These are phyloP conservation scores for Limanda limanda DNA, from an alignment of 2,113 vertebrate species.

Conservation along the genomic window DNA sequence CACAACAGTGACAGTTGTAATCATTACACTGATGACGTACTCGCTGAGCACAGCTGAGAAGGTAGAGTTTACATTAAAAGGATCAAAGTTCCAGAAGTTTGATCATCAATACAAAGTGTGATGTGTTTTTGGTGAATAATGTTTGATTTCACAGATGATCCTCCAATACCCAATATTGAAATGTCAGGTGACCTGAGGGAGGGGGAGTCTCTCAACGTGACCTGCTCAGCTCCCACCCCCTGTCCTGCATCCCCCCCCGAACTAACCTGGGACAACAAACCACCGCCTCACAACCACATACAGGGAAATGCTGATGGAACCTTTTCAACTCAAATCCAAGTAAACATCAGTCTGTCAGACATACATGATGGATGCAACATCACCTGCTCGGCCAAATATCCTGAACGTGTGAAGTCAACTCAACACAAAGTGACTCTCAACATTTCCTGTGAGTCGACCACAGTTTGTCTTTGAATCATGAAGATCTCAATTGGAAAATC, in stretches of 20 bases:
- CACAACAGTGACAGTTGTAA: too few relatives aligned
- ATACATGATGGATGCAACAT: slow-evolving; percentile 34
- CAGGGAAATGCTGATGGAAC: slow-evolving; percentile 13
- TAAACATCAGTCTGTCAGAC: slow-evolving; percentile 36
- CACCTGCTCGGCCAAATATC: slow-evolving; percentile 46
- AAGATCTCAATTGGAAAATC: too few relatives aligned
- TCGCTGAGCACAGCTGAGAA: too few relatives aligned
- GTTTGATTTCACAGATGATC: slow-evolving; percentile 32
- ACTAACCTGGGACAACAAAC: slow-evolving; percentile 49
- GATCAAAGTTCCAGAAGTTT: too few relatives aligned
- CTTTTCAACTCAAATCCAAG: slow-evolving; percentile 13
- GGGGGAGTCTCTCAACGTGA: slow-evolving; percentile 26
- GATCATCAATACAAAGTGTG: too few relatives aligned
- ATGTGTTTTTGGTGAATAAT: too few relatives aligned
- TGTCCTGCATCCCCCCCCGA: slow-evolving; percentile 48
- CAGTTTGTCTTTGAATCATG: not conserved
- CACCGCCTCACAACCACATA: not conserved
- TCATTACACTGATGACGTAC: too few relatives aligned
- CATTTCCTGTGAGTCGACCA: slow-evolving; percentile 52
- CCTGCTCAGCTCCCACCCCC: slow-evolving; percentile 55
- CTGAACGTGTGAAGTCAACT: not conserved
- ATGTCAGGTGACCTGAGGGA: slow-evolving; percentile 34
- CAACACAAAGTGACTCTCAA: not conserved
- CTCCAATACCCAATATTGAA: slow-evolving; percentile 31
- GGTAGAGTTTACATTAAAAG: too few relatives aligned